These are phyloP conservation scores for Idris sp. DNA, from an alignment of 1,140 invertebrate species.

Conservation along the genomic window DNA sequence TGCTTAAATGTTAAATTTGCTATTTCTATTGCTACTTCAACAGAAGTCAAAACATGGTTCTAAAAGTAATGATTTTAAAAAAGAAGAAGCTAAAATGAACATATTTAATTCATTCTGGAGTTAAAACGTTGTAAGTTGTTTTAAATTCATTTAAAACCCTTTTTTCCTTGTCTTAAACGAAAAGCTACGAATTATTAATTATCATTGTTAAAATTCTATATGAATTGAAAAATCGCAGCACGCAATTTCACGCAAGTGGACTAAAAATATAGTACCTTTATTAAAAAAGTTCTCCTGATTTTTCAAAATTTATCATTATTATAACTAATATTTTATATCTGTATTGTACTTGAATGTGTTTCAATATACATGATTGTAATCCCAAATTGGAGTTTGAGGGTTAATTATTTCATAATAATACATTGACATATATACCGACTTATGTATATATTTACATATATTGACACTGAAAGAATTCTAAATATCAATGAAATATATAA, in stretches of 20 bases:
- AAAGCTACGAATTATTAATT: constrained; percentile 15
- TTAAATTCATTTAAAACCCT: constrained; percentile 14
- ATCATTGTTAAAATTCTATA: constrained; percentile 20
- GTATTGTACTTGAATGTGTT: constrained; percentile 36
- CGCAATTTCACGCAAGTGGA: constrained; percentile 17
- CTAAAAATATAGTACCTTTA: constrained; percentile 34
- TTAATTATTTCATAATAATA: constrained; percentile 37
- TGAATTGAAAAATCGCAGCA: constrained; percentile 17
- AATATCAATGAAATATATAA: constrained; percentile 30
- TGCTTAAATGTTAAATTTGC: constrained; percentile 32
- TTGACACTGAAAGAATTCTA: constrained; percentile 46
- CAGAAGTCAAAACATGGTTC: constrained; percentile 25
- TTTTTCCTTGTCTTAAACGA: constrained; percentile 16
- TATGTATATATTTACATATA: constrained; percentile 58
- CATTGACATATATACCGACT: constrained; percentile 43
- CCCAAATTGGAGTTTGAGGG: constrained; percentile 34
- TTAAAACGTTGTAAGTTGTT: constrained; percentile 10
- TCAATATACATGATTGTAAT: constrained; percentile 36
- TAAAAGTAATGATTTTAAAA: constrained; percentile 40
- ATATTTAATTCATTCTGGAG: constrained; percentile 6
- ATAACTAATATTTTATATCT: constrained; percentile 18
- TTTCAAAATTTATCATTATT: constrained; percentile 14
- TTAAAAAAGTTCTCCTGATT: constrained; percentile 6
- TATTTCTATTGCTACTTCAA: constrained; percentile 32
- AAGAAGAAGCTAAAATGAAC: constrained; percentile 21